Base-by-base conservation (phyloP, 2,888 invertebrate genomes). In the Crepidodera aurea region DNA sequence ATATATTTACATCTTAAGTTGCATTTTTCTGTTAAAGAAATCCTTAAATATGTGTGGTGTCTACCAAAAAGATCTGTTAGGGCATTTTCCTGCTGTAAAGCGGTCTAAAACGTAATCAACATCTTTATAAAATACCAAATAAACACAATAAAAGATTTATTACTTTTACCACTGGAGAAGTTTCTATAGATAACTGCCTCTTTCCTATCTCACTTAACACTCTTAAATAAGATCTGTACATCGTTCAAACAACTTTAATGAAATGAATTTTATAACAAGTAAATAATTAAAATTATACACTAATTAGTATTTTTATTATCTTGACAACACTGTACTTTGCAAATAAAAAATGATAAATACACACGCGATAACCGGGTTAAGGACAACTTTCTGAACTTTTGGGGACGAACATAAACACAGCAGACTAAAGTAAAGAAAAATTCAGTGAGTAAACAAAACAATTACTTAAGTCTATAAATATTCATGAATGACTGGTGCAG, bases 1-100 rank as follows among this genome's bases (percentile, higher is more conserved):
- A 39, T 15, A 27, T 46, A 32, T 92, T 88, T 86, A 97, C 98
- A 99, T 85, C 98, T 85, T 70, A 99, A 85, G 84, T 98, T 99
- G 81, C 99, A 99, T 66, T 91, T 86, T 82, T 99, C 99, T 0
- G 97, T 97, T 53, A 99, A 83, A 0, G 98, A 98, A 74, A 99
- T 96, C 68, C 99, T 86, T 54, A 99, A 84, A 79, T 99, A 99
- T 64, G 90, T 91, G 79, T 99, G 99, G 67, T 89, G 84, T 63
- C 99, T 86, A 7, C 94, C 94, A 82, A 92, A 94, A 39, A 87
- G 86, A 80, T 99, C 99, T 1, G 86, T 87, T 34, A 97, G 79
- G 5, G 86, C 82, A 48, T 6, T 46, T 32, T 50, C 34, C 10
- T 25, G 25, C 5, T 42, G 27, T 32, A 13, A 22, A 16, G 18